Evolutionary conservation across 2,888 invertebrate genomes (phyloP), one percentile per base, ranked within the genome.

Genomic region (Napeogenes inachia): DNA sequence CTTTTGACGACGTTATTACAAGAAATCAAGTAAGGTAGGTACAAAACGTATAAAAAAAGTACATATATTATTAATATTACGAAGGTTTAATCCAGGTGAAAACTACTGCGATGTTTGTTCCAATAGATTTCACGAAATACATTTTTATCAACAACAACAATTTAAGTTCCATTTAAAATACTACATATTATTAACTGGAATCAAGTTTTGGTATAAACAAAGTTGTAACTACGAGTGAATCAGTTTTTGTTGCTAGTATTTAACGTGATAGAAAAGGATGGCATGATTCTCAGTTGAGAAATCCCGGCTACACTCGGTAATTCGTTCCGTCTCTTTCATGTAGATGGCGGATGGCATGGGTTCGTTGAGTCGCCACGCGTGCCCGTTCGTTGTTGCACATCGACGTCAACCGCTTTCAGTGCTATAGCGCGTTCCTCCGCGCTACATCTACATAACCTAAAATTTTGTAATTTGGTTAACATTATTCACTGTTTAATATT

Each of bases 341-440:
- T 80, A 71, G 78, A 71, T 72, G 72, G 70, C 71, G 73, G 64
- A 67, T 71, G 71, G 71, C 64, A 68, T 68, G 69, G 63, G 68
- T 73, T 79, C 77, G 80, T 75, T 73, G 79, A 82, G 77, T 79
- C 80, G 83, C 80, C 81, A 77, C 77, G 78, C 79, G 71, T 75
- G 78, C 77, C 78, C 80, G 76, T 80, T 75, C 82, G 84, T 84
- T 83, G 85, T 84, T 87, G 88, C 89, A 90, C 88, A 88, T 85
- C 89, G 87, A 85, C 87, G 86, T 83, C 81, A 87, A 87, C 85
- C 85, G 88, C 84, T 87, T 86, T 82, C 87, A 88, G 89, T 88
- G 83, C 78, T 84, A 87, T 79, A 87, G 88, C 89, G 89, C 89
- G 89, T 89, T 84, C 77, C 82, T 84, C 82, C 85, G 88, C 87